Evolutionary conservation across 64 coral and sea anemone species (phyloP).

Genomic region (Dendrophyllia cribrosa): DNA sequence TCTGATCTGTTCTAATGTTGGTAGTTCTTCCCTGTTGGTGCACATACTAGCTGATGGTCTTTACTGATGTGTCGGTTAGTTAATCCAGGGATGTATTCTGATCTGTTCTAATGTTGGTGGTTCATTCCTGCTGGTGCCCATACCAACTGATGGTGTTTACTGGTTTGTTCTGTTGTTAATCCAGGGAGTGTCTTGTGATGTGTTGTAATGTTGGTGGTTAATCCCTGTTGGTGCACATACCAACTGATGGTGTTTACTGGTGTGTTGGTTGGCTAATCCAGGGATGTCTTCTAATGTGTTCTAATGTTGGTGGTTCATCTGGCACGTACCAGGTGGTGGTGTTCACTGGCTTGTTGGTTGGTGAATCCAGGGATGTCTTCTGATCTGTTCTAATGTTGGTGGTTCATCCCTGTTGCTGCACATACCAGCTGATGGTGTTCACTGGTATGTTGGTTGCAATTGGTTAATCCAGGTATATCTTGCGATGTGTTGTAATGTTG

Average conservation of each 20-base stretch:
- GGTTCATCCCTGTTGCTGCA: not conserved
- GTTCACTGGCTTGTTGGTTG: no score
- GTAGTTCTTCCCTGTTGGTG: not conserved
- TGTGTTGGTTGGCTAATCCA: not conserved
- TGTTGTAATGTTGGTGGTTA: no score
- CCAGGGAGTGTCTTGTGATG: not conserved
- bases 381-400: no score
- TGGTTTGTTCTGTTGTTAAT: no score
- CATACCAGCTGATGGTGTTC: not conserved
- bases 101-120: conserved; percentile 17
- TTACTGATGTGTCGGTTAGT: not conserved
- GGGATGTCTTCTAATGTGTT: not conserved
- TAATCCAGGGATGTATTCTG: not conserved
- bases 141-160: no score
- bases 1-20: not conserved
- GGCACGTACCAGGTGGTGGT: no score
- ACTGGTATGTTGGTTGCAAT: not conserved
- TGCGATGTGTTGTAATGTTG: not conserved
- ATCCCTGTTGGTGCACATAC: no score
- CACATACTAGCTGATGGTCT: not conserved
- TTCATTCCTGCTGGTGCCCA: not conserved
- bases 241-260: no score
- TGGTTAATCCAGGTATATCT: conserved; percentile 5
- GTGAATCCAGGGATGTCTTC: no score
- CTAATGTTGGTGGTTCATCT: not conserved